These are phyloP conservation scores for Lepidonotus clava DNA, from an alignment of 2,888 invertebrate genomes.

Conservation along the genomic window DNA sequence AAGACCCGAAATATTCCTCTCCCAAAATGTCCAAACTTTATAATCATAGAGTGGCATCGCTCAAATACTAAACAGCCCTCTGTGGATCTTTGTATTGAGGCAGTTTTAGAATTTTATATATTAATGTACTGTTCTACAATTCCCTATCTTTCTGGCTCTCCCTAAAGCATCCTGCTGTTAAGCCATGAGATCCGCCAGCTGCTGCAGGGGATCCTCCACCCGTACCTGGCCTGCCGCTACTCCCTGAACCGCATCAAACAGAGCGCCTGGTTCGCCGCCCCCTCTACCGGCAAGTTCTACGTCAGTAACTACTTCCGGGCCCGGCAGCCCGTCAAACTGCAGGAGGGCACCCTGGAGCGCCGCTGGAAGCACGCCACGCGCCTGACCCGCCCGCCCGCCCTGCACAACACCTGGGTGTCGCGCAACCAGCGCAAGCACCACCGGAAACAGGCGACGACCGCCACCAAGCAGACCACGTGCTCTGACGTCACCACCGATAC, in stretches of 20 bases:
- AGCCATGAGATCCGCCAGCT: neutral
- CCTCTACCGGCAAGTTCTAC: neutral
- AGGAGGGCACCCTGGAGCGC: neutral
- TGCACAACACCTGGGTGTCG: constrained; percentile 12
- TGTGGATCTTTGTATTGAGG: too few species aligned
- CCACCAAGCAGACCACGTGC: too few species aligned
- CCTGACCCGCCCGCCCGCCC: neutral
- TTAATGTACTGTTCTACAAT: too few species aligned
- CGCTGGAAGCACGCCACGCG: constrained; percentile 8
- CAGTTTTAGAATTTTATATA: too few species aligned
- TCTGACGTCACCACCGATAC: too few species aligned
- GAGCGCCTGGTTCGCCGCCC: neutral
- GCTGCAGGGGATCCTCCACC: neutral
- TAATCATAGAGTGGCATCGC: too few species aligned
- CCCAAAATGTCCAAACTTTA: too few species aligned
- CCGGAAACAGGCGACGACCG: too few species aligned
- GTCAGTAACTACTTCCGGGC: constrained; percentile 30
- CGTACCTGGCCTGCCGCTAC: neutral
- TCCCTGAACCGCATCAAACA: constrained; percentile 21
- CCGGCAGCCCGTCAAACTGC: neutral
- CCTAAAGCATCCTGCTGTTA: neutral
- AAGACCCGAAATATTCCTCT: too few species aligned
- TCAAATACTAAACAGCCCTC: too few species aligned
- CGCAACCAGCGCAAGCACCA: too few species aligned
- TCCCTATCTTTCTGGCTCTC: too few species aligned